phyloP scores from a whole-genome alignment of 2,888 invertebrate genomes.

The Amphipyra berbera region DNA sequence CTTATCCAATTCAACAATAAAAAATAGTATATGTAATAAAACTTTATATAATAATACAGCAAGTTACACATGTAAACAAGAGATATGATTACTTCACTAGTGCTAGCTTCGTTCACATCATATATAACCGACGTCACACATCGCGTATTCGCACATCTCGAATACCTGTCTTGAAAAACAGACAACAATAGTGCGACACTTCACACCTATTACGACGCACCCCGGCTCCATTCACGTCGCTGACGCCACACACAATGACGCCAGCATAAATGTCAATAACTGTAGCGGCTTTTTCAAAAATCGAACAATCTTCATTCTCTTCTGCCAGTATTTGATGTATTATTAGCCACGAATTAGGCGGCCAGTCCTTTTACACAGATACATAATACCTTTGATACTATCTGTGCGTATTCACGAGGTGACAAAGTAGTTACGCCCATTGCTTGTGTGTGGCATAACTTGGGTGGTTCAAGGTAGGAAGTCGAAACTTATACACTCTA shows the following conservation, averaged over 20 bases:
- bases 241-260: conserved; percentile 87
- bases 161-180: conserved; percentile 76
- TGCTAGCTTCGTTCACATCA: conserved; percentile 54
- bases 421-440: conserved; percentile 87
- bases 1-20: not conserved
- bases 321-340: conserved; percentile 83
- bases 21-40: not conserved
- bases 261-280: conserved; percentile 86
- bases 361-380: conserved; percentile 77
- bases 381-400: conserved; percentile 76
- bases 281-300: conserved; percentile 78
- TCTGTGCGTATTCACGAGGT: conserved; percentile 77
- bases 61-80: conserved; percentile 10
- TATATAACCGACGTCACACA: conserved; percentile 64
- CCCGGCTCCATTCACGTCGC: conserved; percentile 80
- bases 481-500: conserved; percentile 16
- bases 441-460: conserved; percentile 82
- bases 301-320: conserved; percentile 80
- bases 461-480: conserved; percentile 77
- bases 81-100: conserved; percentile 27
- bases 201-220: conserved; percentile 88
- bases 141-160: conserved; percentile 66
- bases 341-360: conserved; percentile 88
- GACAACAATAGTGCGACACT: conserved; percentile 82
- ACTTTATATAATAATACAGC: not conserved